Conservation (phyloP, 1,140 invertebrate species). For the Charaxes varanes region DNA sequence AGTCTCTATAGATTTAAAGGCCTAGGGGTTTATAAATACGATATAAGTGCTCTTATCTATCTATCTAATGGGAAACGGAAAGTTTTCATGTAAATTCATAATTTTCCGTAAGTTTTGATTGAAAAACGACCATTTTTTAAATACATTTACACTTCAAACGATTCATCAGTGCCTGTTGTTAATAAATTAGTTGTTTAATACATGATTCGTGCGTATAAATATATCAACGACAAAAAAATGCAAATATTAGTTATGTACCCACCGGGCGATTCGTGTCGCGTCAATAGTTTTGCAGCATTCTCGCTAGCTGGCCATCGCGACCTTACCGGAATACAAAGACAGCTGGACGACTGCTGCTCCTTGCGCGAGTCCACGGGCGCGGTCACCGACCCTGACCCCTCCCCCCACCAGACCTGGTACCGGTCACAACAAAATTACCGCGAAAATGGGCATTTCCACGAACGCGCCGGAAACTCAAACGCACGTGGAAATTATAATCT, state of each 20-base stretch:
- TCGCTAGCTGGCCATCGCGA: slow-evolving; percentile 41
- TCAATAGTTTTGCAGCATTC: slow-evolving; percentile 55
- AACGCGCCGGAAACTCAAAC: slow-evolving; percentile 50
- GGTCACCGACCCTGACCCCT: slow-evolving; percentile 52
- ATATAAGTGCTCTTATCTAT: too few relatives aligned
- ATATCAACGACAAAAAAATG: slow-evolving; percentile 39
- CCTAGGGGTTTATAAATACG: too few relatives aligned
- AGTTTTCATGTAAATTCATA: too few relatives aligned
- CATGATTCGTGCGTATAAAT: slow-evolving; percentile 19
- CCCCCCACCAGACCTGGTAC: slow-evolving; percentile 28
- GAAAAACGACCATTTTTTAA: too few relatives aligned
- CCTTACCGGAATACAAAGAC: slow-evolving; percentile 57
- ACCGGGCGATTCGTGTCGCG: slow-evolving; percentile 27
- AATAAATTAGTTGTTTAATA: too few relatives aligned
- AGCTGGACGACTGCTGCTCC: slow-evolving; percentile 36
- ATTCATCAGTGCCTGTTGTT: neutral
- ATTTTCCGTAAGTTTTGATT: too few relatives aligned
- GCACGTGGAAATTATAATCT: slow-evolving; percentile 30
- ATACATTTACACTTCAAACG: too few relatives aligned
- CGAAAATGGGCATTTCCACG: slow-evolving; percentile 63
- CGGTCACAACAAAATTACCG: slow-evolving; percentile 38
- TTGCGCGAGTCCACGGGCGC: slow-evolving; percentile 57
- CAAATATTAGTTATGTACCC: slow-evolving; percentile 25
- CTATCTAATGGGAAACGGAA: too few relatives aligned
- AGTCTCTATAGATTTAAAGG: too few relatives aligned